Percentiles rank a stretch among this genome's conserved stretches.
Evolutionary conservation across 2,113 vertebrate genomes (phyloP).

Genomic region (Excalfactoria chinensis): DNA sequence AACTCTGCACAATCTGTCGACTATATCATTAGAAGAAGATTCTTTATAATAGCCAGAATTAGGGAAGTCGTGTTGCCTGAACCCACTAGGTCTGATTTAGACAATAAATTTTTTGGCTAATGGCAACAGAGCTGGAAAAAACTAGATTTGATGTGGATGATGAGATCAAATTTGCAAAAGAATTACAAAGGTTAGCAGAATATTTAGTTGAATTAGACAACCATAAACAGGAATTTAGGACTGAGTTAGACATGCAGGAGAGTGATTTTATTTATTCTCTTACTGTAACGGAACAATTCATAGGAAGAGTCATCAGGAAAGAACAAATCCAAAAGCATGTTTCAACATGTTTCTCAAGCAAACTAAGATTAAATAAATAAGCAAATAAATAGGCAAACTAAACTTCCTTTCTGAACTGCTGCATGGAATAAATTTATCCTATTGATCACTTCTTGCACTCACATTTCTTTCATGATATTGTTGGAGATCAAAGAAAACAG

Average conservation of each 20-base stretch:
- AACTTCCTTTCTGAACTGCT: background rate
- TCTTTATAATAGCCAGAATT: background rate
- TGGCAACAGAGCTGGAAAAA: background rate
- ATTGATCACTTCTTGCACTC: background rate
- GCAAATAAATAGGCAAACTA: background rate
- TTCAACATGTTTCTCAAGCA: background rate
- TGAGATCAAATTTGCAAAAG: background rate
- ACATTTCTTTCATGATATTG: rapidly evolving
- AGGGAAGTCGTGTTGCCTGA: background rate
- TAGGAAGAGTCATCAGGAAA: background rate
- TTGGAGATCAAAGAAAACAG: background rate
- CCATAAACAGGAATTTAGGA: background rate
- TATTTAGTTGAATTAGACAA: background rate
- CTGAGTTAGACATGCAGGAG: background rate
- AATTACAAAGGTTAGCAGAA: background rate
- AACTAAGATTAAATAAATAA: background rate
- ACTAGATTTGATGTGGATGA: background rate
- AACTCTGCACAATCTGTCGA: background rate
- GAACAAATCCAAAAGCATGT: background rate
- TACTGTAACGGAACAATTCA: background rate
- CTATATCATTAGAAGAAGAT: background rate
- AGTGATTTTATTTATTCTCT: background rate
- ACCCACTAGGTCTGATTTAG: background rate
- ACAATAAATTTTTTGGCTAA: background rate
- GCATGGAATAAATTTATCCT: background rate